Conservation (phyloP, 2,888 invertebrate genomes). For the Tenodera sinensis region DNA sequence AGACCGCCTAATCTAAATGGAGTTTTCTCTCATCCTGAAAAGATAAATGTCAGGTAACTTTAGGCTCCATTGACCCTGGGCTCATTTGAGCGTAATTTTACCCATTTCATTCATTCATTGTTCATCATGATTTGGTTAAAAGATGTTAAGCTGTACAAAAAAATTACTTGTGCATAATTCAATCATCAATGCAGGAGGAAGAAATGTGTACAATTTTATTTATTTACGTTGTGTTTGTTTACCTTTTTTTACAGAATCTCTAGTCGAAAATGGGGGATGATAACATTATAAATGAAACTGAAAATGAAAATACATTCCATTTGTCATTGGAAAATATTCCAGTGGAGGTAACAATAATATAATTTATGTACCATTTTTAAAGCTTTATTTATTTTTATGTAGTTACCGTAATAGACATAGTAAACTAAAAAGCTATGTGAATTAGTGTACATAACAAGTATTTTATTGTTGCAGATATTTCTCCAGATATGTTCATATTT, state of each 20-base stretch:
- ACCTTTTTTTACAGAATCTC: not conserved
- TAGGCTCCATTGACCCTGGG: no score
- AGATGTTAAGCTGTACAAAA: no score
- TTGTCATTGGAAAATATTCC: not conserved
- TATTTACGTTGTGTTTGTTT: not conserved
- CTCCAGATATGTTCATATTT: conserved; percentile 58
- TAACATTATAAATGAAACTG: not conserved
- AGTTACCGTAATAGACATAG: not conserved
- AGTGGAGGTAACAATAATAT: not conserved
- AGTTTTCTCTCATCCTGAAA: no score
- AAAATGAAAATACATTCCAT: not conserved
- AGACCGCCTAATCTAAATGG: no score
- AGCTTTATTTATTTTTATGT: no score
- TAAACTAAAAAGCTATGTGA: not conserved
- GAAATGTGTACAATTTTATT: not conserved
- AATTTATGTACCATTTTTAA: no score
- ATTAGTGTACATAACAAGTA: not conserved
- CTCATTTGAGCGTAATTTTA: no score
- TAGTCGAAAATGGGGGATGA: not conserved
- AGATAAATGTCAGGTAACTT: no score
- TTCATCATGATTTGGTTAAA: no score
- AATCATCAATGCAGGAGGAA: no score
- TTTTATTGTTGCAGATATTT: conserved; percentile 43
- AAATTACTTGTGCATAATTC: no score
- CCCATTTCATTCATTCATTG: no score